Conservation (phyloP, 2,797 vertebrate genomes). For the Geotrypetes seraphini region DNA sequence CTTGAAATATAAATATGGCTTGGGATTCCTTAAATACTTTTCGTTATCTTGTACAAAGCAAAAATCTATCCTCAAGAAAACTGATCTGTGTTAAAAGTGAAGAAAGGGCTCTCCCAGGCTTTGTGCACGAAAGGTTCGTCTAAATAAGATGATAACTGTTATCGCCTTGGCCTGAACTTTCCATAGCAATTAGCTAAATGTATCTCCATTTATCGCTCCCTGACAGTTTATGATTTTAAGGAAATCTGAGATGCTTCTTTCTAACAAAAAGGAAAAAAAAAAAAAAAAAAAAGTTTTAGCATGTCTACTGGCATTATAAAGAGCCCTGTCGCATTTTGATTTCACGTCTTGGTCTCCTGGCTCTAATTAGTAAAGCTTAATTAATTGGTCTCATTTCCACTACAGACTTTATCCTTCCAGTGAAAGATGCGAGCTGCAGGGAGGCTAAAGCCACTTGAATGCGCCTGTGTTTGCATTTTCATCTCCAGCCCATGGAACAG, state of each 20-base stretch:
- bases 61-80: conserved; percentile 31
- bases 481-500: no score
- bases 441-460: no score
- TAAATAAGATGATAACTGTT: conserved; percentile 47
- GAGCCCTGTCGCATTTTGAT: conserved; percentile 19
- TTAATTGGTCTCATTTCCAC: conserved; percentile 30
- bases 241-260: conserved; percentile 63
- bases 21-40: conserved; percentile 30
- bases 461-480: no score
- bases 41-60: conserved; percentile 20
- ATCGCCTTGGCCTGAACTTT: conserved; percentile 66
- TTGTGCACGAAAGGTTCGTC: conserved; percentile 18
- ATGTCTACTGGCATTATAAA: conserved; percentile 77
- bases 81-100: conserved; percentile 33
- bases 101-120: conserved; percentile 17
- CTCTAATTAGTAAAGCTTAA: conserved; percentile 39
- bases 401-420: not conserved
- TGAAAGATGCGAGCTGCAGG: no score
- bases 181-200: conserved; percentile 70
- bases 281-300: conserved; percentile 68
- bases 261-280: conserved; percentile 20
- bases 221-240: conserved; percentile 74
- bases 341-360: conserved; percentile 18
- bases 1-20: conserved; percentile 19
- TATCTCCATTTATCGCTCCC: conserved; percentile 70